phyloP scores from a whole-genome alignment of 1,140 invertebrate species.

The Drusus annulatus region DNA sequence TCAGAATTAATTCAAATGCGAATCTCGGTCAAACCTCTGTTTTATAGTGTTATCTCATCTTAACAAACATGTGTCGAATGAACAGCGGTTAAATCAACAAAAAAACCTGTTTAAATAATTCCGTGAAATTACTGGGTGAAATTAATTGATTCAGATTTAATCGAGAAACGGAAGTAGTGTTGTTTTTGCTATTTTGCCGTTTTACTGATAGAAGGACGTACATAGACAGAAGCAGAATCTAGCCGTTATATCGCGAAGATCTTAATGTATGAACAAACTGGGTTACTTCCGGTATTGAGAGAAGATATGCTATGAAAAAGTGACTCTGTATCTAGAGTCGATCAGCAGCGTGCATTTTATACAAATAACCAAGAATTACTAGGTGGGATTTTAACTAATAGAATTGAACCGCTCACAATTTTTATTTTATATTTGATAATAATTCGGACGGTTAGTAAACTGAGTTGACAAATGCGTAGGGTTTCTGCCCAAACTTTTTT shows the following conservation, averaged over 20 bases:
- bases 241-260: slow-evolving; percentile 17
- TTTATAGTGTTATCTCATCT: no score
- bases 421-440: no score
- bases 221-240: neutral
- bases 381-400: no score
- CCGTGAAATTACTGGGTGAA: slow-evolving; percentile 18
- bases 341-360: no score
- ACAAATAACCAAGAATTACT: no score
- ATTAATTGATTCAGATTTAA: slow-evolving; percentile 14
- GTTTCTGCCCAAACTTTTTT: no score
- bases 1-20: no score
- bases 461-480: no score
- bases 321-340: neutral
- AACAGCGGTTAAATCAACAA: neutral
- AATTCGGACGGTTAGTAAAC: no score
- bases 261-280: slow-evolving; percentile 16
- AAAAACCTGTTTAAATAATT: slow-evolving; percentile 4
- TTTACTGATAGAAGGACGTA: neutral
- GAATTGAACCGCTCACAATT: no score
- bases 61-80: neutral
- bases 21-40: no score
- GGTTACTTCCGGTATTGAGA: slow-evolving; percentile 18
- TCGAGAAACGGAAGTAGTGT: slow-evolving; percentile 5
- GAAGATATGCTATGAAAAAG: neutral
- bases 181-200: neutral